Percentiles rank a stretch among this genome's conserved stretches.
phyloP scores from a whole-genome alignment of 2,888 invertebrate genomes.

The Auanema sp. region DNA sequence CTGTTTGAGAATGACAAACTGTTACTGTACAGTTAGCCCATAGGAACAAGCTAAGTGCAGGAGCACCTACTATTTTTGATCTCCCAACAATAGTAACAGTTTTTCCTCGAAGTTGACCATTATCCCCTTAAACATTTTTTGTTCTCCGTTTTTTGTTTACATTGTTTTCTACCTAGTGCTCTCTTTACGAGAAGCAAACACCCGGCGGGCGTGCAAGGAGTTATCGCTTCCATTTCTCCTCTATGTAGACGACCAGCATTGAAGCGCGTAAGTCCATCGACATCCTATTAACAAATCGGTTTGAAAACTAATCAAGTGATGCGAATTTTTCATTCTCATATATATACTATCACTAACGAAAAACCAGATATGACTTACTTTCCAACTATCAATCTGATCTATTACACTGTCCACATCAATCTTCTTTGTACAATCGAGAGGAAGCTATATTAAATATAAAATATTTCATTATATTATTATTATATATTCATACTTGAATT shows the following conservation, averaged over 20 bases:
- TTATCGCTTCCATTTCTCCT: conserved; percentile 80
- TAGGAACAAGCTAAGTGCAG: conserved; percentile 87
- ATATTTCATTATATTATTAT: not conserved
- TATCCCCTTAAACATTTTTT: conserved; percentile 37
- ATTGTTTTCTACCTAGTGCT: conserved; percentile 59
- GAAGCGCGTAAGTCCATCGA: conserved; percentile 69
- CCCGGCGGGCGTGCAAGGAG: conserved; percentile 95
- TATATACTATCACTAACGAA: conserved; percentile 7
- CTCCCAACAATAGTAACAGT: conserved; percentile 90
- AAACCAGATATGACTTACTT: conserved; percentile 21
- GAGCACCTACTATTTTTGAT: conserved; percentile 96
- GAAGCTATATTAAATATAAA: not conserved
- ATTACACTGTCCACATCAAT: conserved; percentile 71
- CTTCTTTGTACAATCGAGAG: not conserved
- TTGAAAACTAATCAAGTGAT: conserved; percentile 10
- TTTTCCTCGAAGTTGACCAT: conserved; percentile 53
- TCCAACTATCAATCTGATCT: conserved; percentile 74
- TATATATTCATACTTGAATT: conserved; percentile 55
- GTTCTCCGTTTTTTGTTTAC: conserved; percentile 1
- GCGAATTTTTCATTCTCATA: conserved; percentile 11
- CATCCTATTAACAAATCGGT: conserved; percentile 43
- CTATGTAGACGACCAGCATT: conserved; percentile 90
- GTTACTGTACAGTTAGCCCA: conserved; percentile 97
- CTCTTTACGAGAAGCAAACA: conserved; percentile 85
- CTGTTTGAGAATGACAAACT: conserved; percentile 90